phyloP scores from a whole-genome alignment of 2,888 invertebrate species.

The Acanthopleura granulata region DNA sequence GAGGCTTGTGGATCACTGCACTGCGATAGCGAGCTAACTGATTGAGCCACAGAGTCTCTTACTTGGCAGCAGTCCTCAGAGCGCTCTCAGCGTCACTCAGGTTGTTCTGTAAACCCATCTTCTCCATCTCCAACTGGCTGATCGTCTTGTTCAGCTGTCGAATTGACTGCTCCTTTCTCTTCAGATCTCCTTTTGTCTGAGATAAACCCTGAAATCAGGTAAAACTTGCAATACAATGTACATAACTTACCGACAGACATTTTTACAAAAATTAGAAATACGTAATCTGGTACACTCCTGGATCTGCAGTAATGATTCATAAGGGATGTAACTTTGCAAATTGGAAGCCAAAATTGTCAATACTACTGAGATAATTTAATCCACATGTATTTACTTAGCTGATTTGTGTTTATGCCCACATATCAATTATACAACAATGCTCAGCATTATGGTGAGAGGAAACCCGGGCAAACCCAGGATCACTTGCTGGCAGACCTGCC shows the following conservation, averaged over 20 bases:
- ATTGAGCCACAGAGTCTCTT: slow-evolving; percentile 20
- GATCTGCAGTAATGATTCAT: too few relatives aligned
- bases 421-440: too few relatives aligned
- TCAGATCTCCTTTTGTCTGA: slow-evolving; percentile 54
- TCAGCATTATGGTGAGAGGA: too few relatives aligned
- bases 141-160: slow-evolving; percentile 58
- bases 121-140: slow-evolving; percentile 53
- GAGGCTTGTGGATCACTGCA: too few relatives aligned
- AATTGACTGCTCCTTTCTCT: slow-evolving; percentile 59
- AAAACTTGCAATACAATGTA: neutral
- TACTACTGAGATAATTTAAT: too few relatives aligned
- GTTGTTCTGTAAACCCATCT: slow-evolving; percentile 52
- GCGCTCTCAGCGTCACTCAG: slow-evolving; percentile 64
- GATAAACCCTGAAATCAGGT: slow-evolving; percentile 47
- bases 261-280: neutral
- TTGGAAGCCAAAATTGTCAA: too few relatives aligned
- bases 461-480: too few relatives aligned
- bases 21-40: too few relatives aligned
- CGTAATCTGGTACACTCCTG: neutral
- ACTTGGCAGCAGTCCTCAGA: slow-evolving; percentile 61
- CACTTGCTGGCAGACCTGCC: too few relatives aligned
- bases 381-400: too few relatives aligned
- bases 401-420: too few relatives aligned
- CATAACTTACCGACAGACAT: neutral
- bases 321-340: too few relatives aligned